These are phyloP conservation scores for Drosophila erecta DNA, from an alignment of 1,140 invertebrate genomes.

Conservation along the genomic window DNA sequence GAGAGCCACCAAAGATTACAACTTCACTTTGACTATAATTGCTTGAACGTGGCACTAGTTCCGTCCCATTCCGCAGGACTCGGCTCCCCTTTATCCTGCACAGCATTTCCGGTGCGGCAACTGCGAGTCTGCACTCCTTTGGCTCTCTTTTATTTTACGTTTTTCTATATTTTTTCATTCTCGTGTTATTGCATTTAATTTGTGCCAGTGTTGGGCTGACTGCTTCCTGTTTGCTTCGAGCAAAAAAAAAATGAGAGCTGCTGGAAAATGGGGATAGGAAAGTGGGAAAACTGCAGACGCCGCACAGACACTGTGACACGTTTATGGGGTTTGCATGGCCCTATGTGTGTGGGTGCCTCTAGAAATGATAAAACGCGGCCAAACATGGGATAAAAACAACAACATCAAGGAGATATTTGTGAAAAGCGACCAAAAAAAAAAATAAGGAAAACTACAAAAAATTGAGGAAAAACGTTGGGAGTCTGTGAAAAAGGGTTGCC, in stretches of 20 bases:
- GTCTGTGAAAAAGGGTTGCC: constrained; percentile 31
- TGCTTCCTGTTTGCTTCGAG: constrained; percentile 46
- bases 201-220: constrained; percentile 58
- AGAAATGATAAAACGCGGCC: constrained; percentile 76
- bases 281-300: constrained; percentile 49
- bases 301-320: constrained; percentile 66
- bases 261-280: constrained; percentile 10
- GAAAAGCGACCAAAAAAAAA: constrained; percentile 44
- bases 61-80: constrained; percentile 16
- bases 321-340: constrained; percentile 29
- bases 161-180: constrained; percentile 32
- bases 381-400: constrained; percentile 65
- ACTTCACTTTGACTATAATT: constrained; percentile 78
- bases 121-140: constrained; percentile 14
- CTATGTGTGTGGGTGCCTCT: constrained; percentile 30
- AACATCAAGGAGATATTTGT: constrained; percentile 45
- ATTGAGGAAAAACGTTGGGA: not conserved
- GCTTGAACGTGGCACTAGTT: constrained; percentile 69
- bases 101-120: constrained; percentile 50
- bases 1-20: constrained; percentile 64
- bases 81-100: constrained; percentile 21
- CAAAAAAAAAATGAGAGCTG: constrained; percentile 14
- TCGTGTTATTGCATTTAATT: constrained; percentile 80
- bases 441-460: not conserved
- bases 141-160: constrained; percentile 20